Conservation (phyloP, 2,888 invertebrate species). For the Masnerella sp. region DNA sequence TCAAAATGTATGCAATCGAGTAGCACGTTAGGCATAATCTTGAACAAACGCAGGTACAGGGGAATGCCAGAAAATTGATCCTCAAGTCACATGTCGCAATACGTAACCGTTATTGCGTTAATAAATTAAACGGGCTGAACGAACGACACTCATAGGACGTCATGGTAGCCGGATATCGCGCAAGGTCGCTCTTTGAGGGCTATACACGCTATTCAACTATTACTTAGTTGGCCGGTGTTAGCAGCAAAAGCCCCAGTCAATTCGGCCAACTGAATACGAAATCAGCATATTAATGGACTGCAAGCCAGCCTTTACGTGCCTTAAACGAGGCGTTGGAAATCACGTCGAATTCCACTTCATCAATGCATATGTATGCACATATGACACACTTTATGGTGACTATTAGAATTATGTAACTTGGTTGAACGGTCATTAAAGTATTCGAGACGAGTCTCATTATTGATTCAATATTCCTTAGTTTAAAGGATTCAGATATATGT, state of each 20-base stretch:
- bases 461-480: constrained; percentile 9
- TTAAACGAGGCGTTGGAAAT: constrained; percentile 61
- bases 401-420: constrained; percentile 51
- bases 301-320: constrained; percentile 59
- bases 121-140: constrained; percentile 55
- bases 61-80: constrained; percentile 42
- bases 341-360: constrained; percentile 61
- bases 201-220: constrained; percentile 67
- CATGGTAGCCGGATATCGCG: constrained; percentile 53
- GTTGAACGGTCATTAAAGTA: constrained; percentile 41
- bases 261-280: constrained; percentile 66
- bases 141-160: constrained; percentile 43
- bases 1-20: too few species aligned
- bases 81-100: constrained; percentile 36
- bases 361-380: constrained; percentile 59
- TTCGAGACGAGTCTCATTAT: constrained; percentile 28
- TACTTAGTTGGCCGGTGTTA: constrained; percentile 64
- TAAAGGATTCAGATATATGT: too few species aligned
- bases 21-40: too few species aligned
- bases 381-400: constrained; percentile 46
- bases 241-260: constrained; percentile 58
- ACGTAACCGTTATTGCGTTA: constrained; percentile 52
- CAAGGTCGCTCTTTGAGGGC: constrained; percentile 61
- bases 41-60: too few species aligned
- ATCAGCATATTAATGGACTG: constrained; percentile 68